Evolutionary conservation across 2,113 vertebrate genomes (phyloP), one percentile per base, ranked within the genome.

Genomic region (Gnathonemus longibarbis): DNA sequence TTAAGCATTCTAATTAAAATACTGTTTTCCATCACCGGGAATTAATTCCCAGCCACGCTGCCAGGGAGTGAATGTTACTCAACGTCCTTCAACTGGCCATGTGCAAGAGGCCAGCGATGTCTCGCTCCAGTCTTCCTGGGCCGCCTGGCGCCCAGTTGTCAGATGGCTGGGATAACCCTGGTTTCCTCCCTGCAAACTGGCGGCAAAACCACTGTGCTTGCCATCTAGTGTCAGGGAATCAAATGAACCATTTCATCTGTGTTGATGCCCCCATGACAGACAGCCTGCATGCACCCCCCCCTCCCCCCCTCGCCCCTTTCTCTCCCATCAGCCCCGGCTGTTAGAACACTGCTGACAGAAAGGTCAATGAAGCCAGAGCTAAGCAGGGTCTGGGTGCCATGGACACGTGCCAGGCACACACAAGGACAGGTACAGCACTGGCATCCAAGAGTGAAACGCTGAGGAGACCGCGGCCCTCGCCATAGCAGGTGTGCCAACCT

Each of bases 231-330:
- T 95, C 94, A 96, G 95, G 92, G 95, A 96, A 96, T 93, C 94
- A 95, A 95, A 92, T 93, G 95, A 96, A 96, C 93, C 90, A 92
- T 93, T 94, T 96, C 94, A 95, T 92, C 85, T 77, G 95, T 95
- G 93, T 90, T 93, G 95, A 95, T 95, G 94, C 94, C 93, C 95
- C 93, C 89, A 17, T 95, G 95, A 96, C 95, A 96, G 96, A 94
- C 93, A 95, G 95, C 94, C 91, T 90, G 70, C 91, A 77, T 19
- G 27, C 88, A 10, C 27, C 46, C 50, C 94, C 94, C 3, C 39
- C 39, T n/a, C 94, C 84, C 45, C 84, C n/a, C 21, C 24, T 89
- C 94, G 94, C 93, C 93, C 95, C 94, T 21, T 46, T 46, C 83
- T 42, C 45, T 84, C 95, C 95, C 93, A 94, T 95, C 95, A 95